These are phyloP conservation scores for Pseudomyrmex sp. DNA, from an alignment of 1,140 invertebrate species.

Conservation along the genomic window DNA sequence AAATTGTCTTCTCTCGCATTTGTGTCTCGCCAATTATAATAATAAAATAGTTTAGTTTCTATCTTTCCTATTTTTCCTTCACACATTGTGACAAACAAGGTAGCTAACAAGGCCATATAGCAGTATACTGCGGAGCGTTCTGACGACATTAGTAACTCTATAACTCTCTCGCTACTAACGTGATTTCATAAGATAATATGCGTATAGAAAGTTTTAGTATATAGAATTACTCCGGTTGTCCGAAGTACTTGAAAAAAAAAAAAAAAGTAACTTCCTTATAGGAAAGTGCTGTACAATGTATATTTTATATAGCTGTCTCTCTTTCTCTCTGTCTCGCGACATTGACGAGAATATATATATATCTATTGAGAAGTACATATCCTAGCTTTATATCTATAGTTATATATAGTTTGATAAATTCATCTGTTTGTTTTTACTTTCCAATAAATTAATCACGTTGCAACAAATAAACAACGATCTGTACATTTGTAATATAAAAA, in stretches of 20 bases:
- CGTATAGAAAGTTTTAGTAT: background rate
- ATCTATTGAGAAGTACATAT: constrained; percentile 46
- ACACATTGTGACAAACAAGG: constrained; percentile 40
- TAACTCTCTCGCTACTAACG: constrained; percentile 50
- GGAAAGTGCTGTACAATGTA: constrained; percentile 70
- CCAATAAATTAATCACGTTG: constrained; percentile 74
- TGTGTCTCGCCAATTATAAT: constrained; percentile 33
- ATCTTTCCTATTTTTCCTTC: background rate
- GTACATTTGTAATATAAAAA: constrained; percentile 78
- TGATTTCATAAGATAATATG: constrained; percentile 4
- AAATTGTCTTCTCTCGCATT: constrained; percentile 7
- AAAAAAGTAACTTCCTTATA: constrained; percentile 58
- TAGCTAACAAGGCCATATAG: constrained; percentile 55
- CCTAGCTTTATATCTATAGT: constrained; percentile 49
- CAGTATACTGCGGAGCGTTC: constrained; percentile 51
- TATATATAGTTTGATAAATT: constrained; percentile 57
- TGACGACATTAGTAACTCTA: constrained; percentile 52
- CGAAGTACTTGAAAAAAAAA: constrained; percentile 56
- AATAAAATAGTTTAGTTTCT: constrained; percentile 52
- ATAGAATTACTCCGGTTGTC: constrained; percentile 51
- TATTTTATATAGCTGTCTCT: constrained; percentile 63
- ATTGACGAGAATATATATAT: constrained; percentile 50
- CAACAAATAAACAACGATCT: constrained; percentile 75
- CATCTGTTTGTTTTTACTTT: constrained; percentile 64
- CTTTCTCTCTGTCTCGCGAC: constrained; percentile 41